Percentiles rank a stretch among this genome's conserved stretches.
Conservation (phyloP, 2,797 vertebrate genomes). For the Centroberyx gerrardi region DNA sequence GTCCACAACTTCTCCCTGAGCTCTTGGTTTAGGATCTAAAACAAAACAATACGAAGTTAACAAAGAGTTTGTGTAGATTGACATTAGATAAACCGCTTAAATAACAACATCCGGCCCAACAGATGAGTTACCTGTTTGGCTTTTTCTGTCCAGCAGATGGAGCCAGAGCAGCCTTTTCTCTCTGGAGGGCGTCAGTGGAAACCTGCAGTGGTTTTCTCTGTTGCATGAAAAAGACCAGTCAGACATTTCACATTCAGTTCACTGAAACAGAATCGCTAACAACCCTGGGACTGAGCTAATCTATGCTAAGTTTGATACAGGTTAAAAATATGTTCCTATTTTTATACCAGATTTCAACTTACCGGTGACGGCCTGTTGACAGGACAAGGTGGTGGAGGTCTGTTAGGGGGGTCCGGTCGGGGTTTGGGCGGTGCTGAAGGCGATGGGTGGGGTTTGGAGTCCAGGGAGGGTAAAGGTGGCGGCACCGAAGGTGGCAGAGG, state of each 20-base stretch:
- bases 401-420: slow-evolving; percentile 87
- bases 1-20: slow-evolving; percentile 69
- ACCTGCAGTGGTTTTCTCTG: slow-evolving; percentile 34
- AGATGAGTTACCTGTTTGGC: slow-evolving; percentile 65
- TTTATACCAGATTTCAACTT: slow-evolving; percentile 17
- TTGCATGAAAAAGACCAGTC: slow-evolving; percentile 23
- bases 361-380: slow-evolving; percentile 83
- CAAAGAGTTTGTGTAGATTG: neutral
- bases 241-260: neutral
- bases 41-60: slow-evolving; percentile 5
- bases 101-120: neutral
- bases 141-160: slow-evolving; percentile 81
- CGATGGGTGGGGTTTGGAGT: slow-evolving; percentile 28
- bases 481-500: slow-evolving; percentile 54
- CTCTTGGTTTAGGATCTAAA: slow-evolving; percentile 74
- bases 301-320: neutral
- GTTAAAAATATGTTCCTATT: neutral
- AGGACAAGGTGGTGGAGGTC: slow-evolving; percentile 93
- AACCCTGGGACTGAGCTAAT: neutral
- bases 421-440: slow-evolving; percentile 30
- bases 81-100: neutral
- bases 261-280: neutral
- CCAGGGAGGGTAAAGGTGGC: slow-evolving; percentile 52
- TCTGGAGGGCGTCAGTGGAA: slow-evolving; percentile 44
- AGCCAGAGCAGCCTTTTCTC: slow-evolving; percentile 66